Conservation (phyloP, 1,140 invertebrate genomes). For the Rhyzopertha dominica region DNA sequence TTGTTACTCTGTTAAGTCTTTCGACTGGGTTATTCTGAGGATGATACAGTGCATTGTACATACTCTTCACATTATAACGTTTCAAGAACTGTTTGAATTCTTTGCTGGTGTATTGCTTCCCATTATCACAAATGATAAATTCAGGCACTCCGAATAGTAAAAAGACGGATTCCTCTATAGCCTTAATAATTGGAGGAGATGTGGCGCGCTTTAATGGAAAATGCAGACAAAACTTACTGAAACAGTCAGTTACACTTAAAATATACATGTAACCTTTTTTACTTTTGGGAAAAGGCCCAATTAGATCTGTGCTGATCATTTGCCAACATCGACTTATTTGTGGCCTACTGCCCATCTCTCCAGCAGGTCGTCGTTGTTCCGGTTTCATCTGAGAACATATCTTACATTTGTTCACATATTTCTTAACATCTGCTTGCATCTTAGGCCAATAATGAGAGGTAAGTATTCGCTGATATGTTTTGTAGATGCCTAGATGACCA, state of each 20-base stretch:
- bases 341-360: slow-evolving; percentile 1
- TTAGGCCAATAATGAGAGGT: slow-evolving; percentile 6
- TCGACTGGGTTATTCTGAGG: neutral
- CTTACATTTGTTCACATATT: neutral
- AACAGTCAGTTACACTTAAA: slow-evolving; percentile 12
- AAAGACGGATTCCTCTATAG: slow-evolving; percentile 9
- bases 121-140: slow-evolving; percentile 10
- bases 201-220: slow-evolving; percentile 1
- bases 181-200: neutral
- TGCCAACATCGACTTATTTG: slow-evolving; percentile 1
- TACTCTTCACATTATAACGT: neutral
- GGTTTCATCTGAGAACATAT: slow-evolving; percentile 3
- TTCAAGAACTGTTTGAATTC: neutral
- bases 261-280: slow-evolving; percentile 6
- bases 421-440: slow-evolving; percentile 2
- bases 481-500: slow-evolving; percentile 5
- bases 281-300: slow-evolving; percentile 6
- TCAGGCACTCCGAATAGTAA: slow-evolving; percentile 21
- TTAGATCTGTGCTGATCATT: slow-evolving; percentile 4
- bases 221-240: slow-evolving; percentile 12
- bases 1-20: slow-evolving; percentile 24
- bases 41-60: slow-evolving; percentile 5
- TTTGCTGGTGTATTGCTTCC: neutral
- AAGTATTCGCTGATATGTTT: slow-evolving; percentile 5
- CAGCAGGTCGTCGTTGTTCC: slow-evolving; percentile 2